Evolutionary conservation across 2,113 vertebrate species (phyloP), one percentile per base, ranked within the genome.

Genomic region (Chloropsis hardwickii): DNA sequence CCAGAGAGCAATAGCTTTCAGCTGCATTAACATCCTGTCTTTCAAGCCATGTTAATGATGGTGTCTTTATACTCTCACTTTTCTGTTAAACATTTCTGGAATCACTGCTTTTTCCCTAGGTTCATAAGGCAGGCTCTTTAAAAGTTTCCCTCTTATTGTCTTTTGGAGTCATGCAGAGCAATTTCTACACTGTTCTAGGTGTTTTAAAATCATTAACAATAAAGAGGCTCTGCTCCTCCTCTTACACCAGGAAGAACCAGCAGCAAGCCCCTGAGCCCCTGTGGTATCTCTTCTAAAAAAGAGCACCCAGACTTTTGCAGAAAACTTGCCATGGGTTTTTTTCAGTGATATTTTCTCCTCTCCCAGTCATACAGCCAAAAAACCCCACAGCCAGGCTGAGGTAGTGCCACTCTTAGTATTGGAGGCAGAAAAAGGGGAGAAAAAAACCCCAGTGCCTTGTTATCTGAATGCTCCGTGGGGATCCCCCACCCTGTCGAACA

Each of bases 31-130:
- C 5, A 16, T 90, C 65, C 81, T 81, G 58, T 45, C 67, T 88
- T 84, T 70, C 86, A 50, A 74, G 81, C 67, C 66, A 71, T 14
- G 44, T 81, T 82, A 84, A 78, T 72, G 88, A 80, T 56, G 28
- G 42, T 91, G 29, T 50, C 70, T 78, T 87, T 37, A 80, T 87
- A 90, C 91, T 96, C 83, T 94, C 88, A 94, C 72, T 95, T 96
- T 96, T 89, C 88, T 85, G 33, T 61, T 84, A 35, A 86, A 94
- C 21, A 16, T 77, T 80, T 92, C 17, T 40, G 74, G 50, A 85
- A 95, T 66, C 1, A 1, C 61, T 58, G 50, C 22, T 54, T 95
- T 90, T 85, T 35, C 44, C 48, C 39, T 24, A 7, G 14, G 35
- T 80, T 82, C 47, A 23, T 61, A 90, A 66, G n/a, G 5, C 54